These are phyloP conservation scores for Goniozus legneri DNA, from an alignment of 1,140 invertebrate genomes.

Conservation along the genomic window DNA sequence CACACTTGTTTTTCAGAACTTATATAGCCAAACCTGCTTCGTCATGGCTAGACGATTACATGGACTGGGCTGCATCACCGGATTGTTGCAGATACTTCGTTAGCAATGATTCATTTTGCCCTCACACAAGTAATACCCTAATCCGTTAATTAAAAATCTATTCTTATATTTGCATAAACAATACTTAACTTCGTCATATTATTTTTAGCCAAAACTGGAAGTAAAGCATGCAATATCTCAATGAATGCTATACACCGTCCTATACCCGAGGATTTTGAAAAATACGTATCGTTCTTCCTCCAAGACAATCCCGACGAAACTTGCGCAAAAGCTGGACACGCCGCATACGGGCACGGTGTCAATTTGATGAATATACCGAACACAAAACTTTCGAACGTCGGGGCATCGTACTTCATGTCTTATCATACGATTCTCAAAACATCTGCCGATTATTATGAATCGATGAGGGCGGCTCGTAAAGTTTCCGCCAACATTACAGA, in stretches of 20 bases:
- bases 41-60: conserved; percentile 97
- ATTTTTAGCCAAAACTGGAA: conserved; percentile 19
- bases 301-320: conserved; percentile 79
- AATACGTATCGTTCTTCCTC: conserved; percentile 84
- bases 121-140: conserved; percentile 53
- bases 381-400: conserved; percentile 52
- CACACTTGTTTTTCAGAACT: conserved; percentile 57
- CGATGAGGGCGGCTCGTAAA: conserved; percentile 75
- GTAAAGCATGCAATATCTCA: conserved; percentile 54
- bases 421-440: conserved; percentile 94
- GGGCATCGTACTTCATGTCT: conserved; percentile 86
- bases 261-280: conserved; percentile 65
- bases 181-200: background rate
- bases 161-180: background rate
- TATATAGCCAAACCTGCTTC: conserved; percentile 85
- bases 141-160: background rate
- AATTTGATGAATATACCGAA: conserved; percentile 56
- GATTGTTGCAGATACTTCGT: conserved; percentile 63
- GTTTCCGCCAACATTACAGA: conserved; percentile 81
- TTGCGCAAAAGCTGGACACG: conserved; percentile 87
- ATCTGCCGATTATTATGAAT: conserved; percentile 88
- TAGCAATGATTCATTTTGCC: conserved; percentile 66
- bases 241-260: conserved; percentile 59
- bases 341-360: conserved; percentile 72
- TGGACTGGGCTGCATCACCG: conserved; percentile 73